These are phyloP conservation scores for Phortica okadai DNA, from an alignment of 2,888 invertebrate genomes.

Conservation along the genomic window DNA sequence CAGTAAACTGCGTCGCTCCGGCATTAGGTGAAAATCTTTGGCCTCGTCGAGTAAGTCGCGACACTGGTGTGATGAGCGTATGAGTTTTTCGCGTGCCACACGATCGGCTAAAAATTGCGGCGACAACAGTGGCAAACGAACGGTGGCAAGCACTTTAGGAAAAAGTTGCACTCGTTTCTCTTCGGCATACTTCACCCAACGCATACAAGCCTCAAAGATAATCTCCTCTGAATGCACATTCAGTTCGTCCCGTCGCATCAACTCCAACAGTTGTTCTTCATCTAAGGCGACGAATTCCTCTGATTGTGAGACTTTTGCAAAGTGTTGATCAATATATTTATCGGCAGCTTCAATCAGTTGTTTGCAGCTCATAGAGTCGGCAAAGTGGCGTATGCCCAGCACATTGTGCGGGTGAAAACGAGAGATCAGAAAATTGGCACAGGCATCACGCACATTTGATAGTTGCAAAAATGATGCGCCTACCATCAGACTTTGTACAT, in stretches of 20 bases:
- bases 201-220: constrained; percentile 89
- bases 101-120: constrained; percentile 89
- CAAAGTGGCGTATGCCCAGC: constrained; percentile 87
- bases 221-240: constrained; percentile 87
- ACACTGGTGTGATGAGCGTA: constrained; percentile 87
- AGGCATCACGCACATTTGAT: constrained; percentile 87
- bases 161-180: constrained; percentile 79
- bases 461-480: constrained; percentile 90
- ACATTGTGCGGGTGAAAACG: constrained; percentile 89
- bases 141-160: constrained; percentile 84
- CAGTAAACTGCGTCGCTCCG: constrained; percentile 86
- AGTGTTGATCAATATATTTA: constrained; percentile 84
- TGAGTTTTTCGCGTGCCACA: constrained; percentile 87
- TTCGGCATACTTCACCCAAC: constrained; percentile 85
- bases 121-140: constrained; percentile 87
- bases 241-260: constrained; percentile 86
- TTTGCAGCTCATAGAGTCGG: constrained; percentile 85
- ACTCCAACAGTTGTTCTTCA: constrained; percentile 81
- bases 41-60: constrained; percentile 92
- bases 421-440: constrained; percentile 87
- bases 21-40: constrained; percentile 91
- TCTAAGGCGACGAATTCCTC: constrained; percentile 84
- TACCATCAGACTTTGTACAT: constrained; percentile 90
- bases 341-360: constrained; percentile 85
- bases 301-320: constrained; percentile 84